These are phyloP conservation scores for Dermatemys mawii DNA, from an alignment of 2,113 vertebrate species.

Conservation along the genomic window DNA sequence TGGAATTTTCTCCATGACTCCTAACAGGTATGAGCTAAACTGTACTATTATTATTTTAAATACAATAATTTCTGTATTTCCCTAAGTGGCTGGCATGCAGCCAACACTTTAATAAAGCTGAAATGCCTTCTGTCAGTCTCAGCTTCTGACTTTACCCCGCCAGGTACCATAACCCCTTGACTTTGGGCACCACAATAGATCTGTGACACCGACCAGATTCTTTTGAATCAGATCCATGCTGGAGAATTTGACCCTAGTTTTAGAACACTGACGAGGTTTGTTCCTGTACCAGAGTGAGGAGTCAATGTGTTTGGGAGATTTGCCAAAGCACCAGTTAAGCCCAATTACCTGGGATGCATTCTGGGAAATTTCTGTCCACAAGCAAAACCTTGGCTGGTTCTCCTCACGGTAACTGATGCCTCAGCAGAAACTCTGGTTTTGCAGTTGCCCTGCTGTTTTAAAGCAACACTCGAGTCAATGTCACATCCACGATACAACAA, in stretches of 20 bases:
- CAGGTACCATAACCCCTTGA: not conserved
- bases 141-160: not conserved
- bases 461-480: conserved; percentile 20
- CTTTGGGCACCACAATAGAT: not conserved
- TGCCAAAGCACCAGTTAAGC: conserved; percentile 60
- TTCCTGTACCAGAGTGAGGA: not conserved
- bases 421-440: conserved; percentile 41
- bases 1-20: not conserved
- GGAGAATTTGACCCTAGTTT: conserved; percentile 24
- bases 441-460: conserved; percentile 49
- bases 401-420: conserved; percentile 46
- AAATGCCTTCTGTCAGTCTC: not conserved
- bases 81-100: not conserved
- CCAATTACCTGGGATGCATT: conserved; percentile 46
- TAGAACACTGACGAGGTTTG: conserved; percentile 43
- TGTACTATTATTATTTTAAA: not conserved
- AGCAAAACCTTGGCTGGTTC: conserved; percentile 65
- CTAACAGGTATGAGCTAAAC: not conserved
- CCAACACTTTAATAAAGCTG: not conserved
- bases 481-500: not conserved
- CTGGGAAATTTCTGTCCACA: conserved; percentile 72
- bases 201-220: not conserved
- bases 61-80: not conserved
- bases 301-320: conserved; percentile 22
- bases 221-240: conserved; percentile 29